Evolutionary conservation across 2,113 vertebrate species (phyloP), one percentile per base, ranked within the genome.

Genomic region (Indicator maculatus): DNA sequence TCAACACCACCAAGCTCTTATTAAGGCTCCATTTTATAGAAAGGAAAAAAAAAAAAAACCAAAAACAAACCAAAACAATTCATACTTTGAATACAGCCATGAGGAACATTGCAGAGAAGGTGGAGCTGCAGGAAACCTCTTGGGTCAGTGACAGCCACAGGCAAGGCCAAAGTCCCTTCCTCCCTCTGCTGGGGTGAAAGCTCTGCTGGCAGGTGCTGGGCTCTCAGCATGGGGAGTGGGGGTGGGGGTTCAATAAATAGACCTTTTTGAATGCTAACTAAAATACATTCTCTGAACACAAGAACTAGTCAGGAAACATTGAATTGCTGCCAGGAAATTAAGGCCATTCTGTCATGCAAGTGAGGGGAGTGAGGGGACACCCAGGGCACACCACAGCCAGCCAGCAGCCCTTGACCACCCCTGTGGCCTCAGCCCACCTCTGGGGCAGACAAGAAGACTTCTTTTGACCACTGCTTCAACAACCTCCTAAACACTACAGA

Each of bases 1-100:
- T 10, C 14, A 83, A 65, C 11, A 7, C 85, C 2, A 53, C 0
- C 5, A 0, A 4, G 16, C 24, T 95, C 86, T 93, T 92, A 95
- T 89, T 96, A 94, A 94, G 93, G 94, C 93, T 96, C 93, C 81
- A 73, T 94, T 96, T 96, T 96, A 96, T 96, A 96, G 20, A 96
- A 96, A 96, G 91, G 72, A 77, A 78, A 80, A 69, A 63, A 56
- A 39, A 83, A 52, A 52, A 21, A 6, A 44, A 44, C 7, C 45
- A 39, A 83, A 52, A 52, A 21, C 15, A 44, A 44, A 4, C 45
- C 45, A 47, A 47, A 47, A 8, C 47, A 47, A 47, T 11, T 6
- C 61, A n/a, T 75, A 64, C 39, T 81, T 93, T 79, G 84, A 92
- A 92, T 81, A 94, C 86, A 95, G 93, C 63, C 77, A 75, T 66